Conservation (phyloP, 1,140 invertebrate genomes). For the Leptinotarsa texana region DNA sequence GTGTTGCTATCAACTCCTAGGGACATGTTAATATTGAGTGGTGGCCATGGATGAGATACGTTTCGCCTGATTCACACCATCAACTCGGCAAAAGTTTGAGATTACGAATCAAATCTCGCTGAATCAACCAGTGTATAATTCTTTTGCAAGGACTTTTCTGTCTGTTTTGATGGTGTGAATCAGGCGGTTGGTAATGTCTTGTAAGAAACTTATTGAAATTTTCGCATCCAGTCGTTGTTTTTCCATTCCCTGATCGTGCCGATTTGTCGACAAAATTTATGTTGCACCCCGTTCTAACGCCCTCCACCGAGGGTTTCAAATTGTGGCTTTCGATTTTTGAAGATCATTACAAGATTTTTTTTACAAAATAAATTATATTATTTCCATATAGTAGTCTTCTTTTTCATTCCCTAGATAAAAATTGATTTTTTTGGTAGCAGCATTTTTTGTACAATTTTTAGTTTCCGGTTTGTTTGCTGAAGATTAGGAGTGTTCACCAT, state of each 20-base stretch:
- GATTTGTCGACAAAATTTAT: slow-evolving; percentile 8
- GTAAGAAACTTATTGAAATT: neutral
- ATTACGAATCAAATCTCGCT: neutral
- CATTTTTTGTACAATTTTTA: neutral
- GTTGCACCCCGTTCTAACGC: neutral
- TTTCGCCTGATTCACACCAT: slow-evolving; percentile 27
- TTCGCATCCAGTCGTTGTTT: neutral
- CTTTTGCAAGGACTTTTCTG: neutral
- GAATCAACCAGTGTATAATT: neutral
- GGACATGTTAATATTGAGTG: slow-evolving; percentile 30
- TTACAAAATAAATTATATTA: slow-evolving; percentile 14
- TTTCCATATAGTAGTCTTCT: neutral
- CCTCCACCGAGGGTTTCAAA: slow-evolving; percentile 1
- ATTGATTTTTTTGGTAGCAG: neutral
- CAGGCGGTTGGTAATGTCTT: neutral
- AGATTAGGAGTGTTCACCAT: too few relatives aligned
- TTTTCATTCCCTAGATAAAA: neutral
- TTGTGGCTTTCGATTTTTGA: neutral
- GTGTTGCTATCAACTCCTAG: slow-evolving; percentile 36
- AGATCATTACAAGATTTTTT: slow-evolving; percentile 9
- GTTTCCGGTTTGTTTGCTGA: too few relatives aligned
- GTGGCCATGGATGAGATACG: slow-evolving; percentile 18
- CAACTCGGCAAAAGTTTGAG: slow-evolving; percentile 1
- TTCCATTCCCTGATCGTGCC: neutral
- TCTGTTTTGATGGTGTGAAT: neutral